phyloP scores from a whole-genome alignment of 2,797 vertebrate genomes.

The Poecilia wingei region DNA sequence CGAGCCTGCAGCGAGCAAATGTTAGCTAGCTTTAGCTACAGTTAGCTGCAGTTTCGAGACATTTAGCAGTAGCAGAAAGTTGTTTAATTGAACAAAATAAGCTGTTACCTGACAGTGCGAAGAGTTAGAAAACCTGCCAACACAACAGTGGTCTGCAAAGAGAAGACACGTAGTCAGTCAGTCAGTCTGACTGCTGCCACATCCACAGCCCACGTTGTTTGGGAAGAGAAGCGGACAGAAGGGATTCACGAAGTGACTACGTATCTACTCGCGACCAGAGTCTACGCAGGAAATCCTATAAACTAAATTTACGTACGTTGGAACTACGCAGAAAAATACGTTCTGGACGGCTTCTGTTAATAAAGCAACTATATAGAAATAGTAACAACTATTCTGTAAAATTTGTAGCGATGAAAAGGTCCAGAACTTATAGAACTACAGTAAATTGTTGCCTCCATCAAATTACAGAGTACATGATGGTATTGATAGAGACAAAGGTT shows the following conservation, averaged over 20 bases:
- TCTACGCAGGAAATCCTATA: constrained; percentile 23
- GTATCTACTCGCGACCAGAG: background rate
- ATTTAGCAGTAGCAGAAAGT: background rate
- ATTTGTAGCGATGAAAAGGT: background rate
- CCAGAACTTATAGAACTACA: background rate
- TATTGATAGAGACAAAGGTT: background rate
- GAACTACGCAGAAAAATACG: constrained; percentile 20
- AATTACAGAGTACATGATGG: background rate
- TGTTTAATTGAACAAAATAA: background rate
- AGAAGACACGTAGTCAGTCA: constrained; percentile 59
- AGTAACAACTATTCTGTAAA: background rate
- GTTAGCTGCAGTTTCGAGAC: background rate
- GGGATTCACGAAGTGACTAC: constrained; percentile 40
- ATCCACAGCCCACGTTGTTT: constrained; percentile 71
- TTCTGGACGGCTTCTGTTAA: background rate
- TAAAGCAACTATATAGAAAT: background rate
- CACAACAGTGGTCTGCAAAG: background rate
- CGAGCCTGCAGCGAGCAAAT: constrained; percentile 26
- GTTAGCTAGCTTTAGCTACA: constrained; percentile 56
- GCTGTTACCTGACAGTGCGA: constrained; percentile 41
- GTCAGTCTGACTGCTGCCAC: constrained; percentile 61
- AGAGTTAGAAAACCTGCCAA: background rate
- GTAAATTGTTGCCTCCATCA: background rate
- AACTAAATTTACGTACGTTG: background rate
- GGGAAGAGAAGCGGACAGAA: background rate